These are phyloP conservation scores for Odontocolon sp. DNA, from an alignment of 2,888 invertebrate genomes.

Conservation along the genomic window DNA sequence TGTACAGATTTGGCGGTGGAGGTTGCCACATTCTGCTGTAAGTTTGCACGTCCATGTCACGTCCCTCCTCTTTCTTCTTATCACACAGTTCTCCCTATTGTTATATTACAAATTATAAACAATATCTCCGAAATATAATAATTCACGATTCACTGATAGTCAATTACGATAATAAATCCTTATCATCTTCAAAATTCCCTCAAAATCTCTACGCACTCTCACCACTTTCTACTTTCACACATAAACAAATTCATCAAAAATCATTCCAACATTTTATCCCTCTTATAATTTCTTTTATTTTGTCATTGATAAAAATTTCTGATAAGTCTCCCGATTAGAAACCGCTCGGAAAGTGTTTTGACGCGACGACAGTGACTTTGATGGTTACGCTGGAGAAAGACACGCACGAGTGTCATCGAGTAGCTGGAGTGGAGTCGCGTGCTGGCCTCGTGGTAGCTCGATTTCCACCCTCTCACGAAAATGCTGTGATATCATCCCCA, in stretches of 20 bases:
- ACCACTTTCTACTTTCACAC: background rate
- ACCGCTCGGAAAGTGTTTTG: background rate
- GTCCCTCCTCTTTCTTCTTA: background rate
- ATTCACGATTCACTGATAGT: background rate
- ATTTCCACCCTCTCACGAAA: slow-evolving; percentile 51
- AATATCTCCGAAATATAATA: background rate
- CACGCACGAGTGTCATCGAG: slow-evolving; percentile 73
- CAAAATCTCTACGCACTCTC: slow-evolving; percentile 35
- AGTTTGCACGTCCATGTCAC: slow-evolving; percentile 71
- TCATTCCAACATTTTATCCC: background rate
- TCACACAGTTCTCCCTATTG: background rate
- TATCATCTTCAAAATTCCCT: slow-evolving; percentile 3
- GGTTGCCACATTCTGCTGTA: slow-evolving; percentile 77
- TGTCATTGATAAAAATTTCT: too few species aligned
- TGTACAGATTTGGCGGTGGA: slow-evolving; percentile 71
- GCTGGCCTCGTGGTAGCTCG: slow-evolving; percentile 72
- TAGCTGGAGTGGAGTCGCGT: slow-evolving; percentile 69
- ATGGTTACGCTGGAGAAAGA: slow-evolving; percentile 63
- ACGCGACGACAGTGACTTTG: slow-evolving; percentile 13
- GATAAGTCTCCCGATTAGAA: too few species aligned
- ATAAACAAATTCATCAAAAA: background rate
- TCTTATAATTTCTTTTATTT: too few species aligned
- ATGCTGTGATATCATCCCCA: slow-evolving; percentile 59
- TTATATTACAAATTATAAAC: background rate
- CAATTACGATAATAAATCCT: background rate